A percentile compares a stretch with the other conserved stretches of the same genome.
Conservation (phyloP, 2,888 invertebrate species). For the Drosophila bunnanda region DNA sequence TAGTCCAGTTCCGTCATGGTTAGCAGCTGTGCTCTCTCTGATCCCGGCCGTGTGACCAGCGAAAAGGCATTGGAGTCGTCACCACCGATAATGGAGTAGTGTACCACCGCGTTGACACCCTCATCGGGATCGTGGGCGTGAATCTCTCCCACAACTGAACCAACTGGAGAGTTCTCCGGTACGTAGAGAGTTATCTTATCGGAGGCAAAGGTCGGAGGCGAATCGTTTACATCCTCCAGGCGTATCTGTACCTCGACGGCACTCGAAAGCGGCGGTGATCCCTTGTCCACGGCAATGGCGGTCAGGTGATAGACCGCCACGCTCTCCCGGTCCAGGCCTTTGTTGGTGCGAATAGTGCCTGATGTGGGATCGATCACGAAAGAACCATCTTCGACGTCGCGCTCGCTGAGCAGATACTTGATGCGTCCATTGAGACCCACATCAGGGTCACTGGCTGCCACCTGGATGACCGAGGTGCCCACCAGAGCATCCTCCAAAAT, state of each 20-base stretch:
- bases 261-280: conserved; percentile 91
- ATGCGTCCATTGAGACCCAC: conserved; percentile 94
- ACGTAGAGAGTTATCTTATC: conserved; percentile 95
- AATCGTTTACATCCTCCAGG: conserved; percentile 95
- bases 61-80: conserved; percentile 95
- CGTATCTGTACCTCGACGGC: conserved; percentile 91
- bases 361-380: conserved; percentile 97
- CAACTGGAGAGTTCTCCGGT: conserved; percentile 98
- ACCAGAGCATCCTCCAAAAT: conserved; percentile 95
- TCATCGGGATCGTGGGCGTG: conserved; percentile 96
- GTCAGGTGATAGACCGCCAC: conserved; percentile 93
- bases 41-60: conserved; percentile 91
- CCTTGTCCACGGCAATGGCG: conserved; percentile 95
- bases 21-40: conserved; percentile 93
- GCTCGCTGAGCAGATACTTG: conserved; percentile 90
- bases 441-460: conserved; percentile 93
- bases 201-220: conserved; percentile 94
- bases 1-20: conserved; percentile 97
- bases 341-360: conserved; percentile 95
- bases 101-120: conserved; percentile 94
- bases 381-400: conserved; percentile 92
- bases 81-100: conserved; percentile 97
- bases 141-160: conserved; percentile 96
- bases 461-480: conserved; percentile 91
- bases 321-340: conserved; percentile 95